Percentiles rank a stretch among this genome's conserved stretches.
These are phyloP conservation scores for Camponotus floridanus DNA, from an alignment of 1,140 invertebrate genomes.

Conservation along the genomic window DNA sequence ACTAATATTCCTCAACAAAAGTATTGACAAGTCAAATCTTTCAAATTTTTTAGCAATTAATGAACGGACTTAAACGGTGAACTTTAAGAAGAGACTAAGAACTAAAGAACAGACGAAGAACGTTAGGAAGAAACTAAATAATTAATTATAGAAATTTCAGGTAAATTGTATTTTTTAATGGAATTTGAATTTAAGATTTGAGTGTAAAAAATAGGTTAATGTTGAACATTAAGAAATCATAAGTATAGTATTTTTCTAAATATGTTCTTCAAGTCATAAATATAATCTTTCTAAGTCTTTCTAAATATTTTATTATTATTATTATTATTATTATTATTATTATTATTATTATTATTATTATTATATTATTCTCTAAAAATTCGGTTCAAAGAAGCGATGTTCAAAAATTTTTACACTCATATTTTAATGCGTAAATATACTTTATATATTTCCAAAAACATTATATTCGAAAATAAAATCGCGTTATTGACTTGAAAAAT, in stretches of 20 bases:
- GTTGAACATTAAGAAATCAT: neutral
- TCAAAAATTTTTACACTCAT: neutral
- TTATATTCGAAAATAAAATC: no score
- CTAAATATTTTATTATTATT: no score
- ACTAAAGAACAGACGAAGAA: no score
- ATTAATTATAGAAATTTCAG: no score
- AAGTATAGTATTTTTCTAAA: neutral
- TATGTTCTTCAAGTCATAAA: neutral
- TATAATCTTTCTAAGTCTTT: no score
- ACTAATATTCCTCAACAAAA: neutral
- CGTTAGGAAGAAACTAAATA: no score
- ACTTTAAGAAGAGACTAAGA: no score
- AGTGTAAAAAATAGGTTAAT: neutral
- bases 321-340: no score
- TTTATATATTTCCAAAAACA: neutral
- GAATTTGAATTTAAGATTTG: neutral
- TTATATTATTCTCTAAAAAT: no score
- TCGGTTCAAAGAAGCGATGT: neutral
- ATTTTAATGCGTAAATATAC: neutral
- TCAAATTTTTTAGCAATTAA: neutral
- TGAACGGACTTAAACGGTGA: neutral
- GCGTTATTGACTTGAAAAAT: neutral
- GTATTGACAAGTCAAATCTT: neutral
- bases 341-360: no score
- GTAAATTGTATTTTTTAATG: no score